Conservation (phyloP, 2,888 invertebrate genomes). For the Notodonta dromedarius region DNA sequence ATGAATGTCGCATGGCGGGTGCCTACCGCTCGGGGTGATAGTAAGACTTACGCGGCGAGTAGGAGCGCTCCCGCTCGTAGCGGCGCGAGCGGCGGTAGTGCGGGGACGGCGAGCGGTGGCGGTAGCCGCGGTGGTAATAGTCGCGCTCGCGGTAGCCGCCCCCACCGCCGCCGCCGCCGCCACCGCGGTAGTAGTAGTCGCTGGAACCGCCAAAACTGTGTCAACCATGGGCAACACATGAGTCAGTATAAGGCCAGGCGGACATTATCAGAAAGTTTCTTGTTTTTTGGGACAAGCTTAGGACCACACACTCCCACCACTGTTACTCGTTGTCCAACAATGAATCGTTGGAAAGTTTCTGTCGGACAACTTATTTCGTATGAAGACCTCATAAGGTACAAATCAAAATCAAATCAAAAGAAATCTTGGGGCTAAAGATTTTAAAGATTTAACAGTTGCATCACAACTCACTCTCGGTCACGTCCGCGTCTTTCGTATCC, state of each 20-base stretch:
- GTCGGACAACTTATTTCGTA: too few species aligned
- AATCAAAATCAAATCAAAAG: too few species aligned
- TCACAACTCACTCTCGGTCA: constrained; percentile 84
- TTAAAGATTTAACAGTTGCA: neutral
- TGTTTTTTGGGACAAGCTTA: too few species aligned
- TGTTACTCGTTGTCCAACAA: too few species aligned
- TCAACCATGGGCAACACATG: neutral
- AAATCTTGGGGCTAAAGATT: neutral
- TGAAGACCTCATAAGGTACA: too few species aligned
- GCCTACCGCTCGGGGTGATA: constrained; percentile 52
- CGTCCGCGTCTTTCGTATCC: constrained; percentile 77
- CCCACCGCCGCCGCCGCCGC: constrained; percentile 70
- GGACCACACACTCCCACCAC: too few species aligned
- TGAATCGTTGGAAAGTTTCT: too few species aligned
- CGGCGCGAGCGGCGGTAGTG: constrained; percentile 88
- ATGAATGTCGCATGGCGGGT: neutral
- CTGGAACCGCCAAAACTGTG: constrained; percentile 26
- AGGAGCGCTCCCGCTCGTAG: constrained; percentile 91
- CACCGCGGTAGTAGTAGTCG: constrained; percentile 76
- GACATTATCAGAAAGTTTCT: too few species aligned
- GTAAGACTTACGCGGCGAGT: constrained; percentile 91
- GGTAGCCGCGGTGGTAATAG: constrained; percentile 81
- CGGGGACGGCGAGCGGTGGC: constrained; percentile 88
- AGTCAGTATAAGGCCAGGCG: neutral
- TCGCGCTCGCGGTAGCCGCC: constrained; percentile 82